These are phyloP conservation scores for Tribolium castaneum DNA, from an alignment of 1,140 invertebrate genomes.

Conservation along the genomic window DNA sequence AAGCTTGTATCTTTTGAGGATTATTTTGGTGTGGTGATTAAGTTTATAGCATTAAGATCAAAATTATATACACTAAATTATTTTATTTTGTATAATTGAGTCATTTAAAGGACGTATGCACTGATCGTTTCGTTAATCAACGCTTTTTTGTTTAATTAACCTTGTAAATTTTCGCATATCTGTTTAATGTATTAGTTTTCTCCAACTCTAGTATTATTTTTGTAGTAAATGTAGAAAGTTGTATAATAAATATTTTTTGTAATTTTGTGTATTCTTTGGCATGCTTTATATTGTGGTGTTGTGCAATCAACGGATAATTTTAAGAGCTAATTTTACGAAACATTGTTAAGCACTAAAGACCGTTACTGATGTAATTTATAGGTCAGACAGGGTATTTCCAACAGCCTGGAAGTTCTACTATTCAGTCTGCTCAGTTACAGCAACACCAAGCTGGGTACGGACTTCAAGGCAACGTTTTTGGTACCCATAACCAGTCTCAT, in stretches of 20 bases:
- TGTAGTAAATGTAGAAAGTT: conserved; percentile 36
- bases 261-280: conserved; percentile 41
- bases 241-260: conserved; percentile 37
- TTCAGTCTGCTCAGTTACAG: conserved; percentile 58
- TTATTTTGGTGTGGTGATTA: conserved; percentile 34
- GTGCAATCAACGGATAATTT: conserved; percentile 15
- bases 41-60: conserved; percentile 30
- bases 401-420: conserved; percentile 59
- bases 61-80: conserved; percentile 6
- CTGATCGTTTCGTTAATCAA: background rate
- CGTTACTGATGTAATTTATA: conserved; percentile 28
- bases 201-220: conserved; percentile 28
- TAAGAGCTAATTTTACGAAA: conserved; percentile 18
- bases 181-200: conserved; percentile 16
- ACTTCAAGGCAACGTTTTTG: conserved; percentile 61
- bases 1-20: conserved; percentile 37
- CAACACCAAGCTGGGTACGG: conserved; percentile 62
- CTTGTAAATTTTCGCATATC: conserved; percentile 17
- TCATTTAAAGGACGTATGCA: conserved; percentile 1
- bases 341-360: background rate
- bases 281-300: conserved; percentile 33
- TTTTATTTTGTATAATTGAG: conserved; percentile 1
- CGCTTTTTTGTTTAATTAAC: conserved; percentile 10
- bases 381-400: conserved; percentile 63
- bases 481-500: conserved; percentile 60